Conservation (phyloP, 1,140 invertebrate species). For the Lysiphlebus fabarum region DNA sequence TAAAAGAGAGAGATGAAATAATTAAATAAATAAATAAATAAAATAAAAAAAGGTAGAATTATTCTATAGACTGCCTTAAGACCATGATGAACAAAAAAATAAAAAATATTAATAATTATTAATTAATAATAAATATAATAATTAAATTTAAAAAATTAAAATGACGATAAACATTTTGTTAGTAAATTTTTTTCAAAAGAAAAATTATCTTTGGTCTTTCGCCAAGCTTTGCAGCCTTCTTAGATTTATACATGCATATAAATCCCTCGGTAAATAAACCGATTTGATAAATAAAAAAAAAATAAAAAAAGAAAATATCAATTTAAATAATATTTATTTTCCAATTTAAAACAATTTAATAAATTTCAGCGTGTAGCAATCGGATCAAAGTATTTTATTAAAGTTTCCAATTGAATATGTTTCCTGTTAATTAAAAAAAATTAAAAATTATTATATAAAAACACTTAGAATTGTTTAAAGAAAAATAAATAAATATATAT, state of each 20-base stretch:
- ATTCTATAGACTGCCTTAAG: slow-evolving; percentile 26
- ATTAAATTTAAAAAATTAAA: slow-evolving; percentile 2
- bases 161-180: slow-evolving; percentile 7
- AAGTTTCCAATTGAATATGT: no score
- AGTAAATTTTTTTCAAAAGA: slow-evolving; percentile 16
- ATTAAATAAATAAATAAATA: slow-evolving; percentile 13
- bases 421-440: no score
- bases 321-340: background rate
- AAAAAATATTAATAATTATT: slow-evolving; percentile 10
- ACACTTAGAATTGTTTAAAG: no score
- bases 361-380: background rate
- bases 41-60: slow-evolving; percentile 13
- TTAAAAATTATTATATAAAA: no score
- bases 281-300: slow-evolving; percentile 5
- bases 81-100: slow-evolving; percentile 9
- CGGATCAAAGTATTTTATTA: background rate
- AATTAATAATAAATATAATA: background rate
- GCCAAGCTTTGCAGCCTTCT: slow-evolving; percentile 19
- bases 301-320: background rate
- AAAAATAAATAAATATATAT: background rate
- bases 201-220: slow-evolving; percentile 21
- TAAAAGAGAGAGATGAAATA: no score
- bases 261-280: no score
- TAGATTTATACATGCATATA: slow-evolving; percentile 2
- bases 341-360: background rate